Percentiles rank a stretch among this genome's conserved stretches.
phyloP scores from a whole-genome alignment of 2,113 vertebrate species.

The Prochilodus magdalenae region DNA sequence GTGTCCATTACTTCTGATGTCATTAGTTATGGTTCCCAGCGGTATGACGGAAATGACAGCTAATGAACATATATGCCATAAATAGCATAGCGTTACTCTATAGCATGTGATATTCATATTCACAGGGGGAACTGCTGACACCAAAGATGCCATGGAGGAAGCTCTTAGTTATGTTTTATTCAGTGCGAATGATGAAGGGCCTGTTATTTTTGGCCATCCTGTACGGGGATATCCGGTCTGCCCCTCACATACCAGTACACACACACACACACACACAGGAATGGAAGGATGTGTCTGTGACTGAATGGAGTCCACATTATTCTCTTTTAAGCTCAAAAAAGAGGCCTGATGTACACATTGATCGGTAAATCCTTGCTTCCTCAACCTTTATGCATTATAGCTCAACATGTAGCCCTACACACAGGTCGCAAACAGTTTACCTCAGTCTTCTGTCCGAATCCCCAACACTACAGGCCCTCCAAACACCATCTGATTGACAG shows the following conservation, averaged over 20 bases:
- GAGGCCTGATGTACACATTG: slow-evolving; percentile 26
- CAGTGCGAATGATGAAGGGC: slow-evolving; percentile 36
- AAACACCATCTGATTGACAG: slow-evolving; percentile 38
- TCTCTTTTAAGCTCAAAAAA: slow-evolving; percentile 39
- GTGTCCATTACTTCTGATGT: slow-evolving; percentile 26
- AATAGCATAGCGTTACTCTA: slow-evolving; percentile 4
- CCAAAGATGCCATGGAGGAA: slow-evolving; percentile 21
- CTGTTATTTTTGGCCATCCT: slow-evolving; percentile 45
- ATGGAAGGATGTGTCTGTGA: background rate
- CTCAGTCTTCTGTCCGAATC: background rate
- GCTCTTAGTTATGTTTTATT: slow-evolving; percentile 39
- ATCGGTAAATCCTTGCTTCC: background rate
- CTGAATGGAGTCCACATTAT: slow-evolving; percentile 16
- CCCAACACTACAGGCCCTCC: background rate
- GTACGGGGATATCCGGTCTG: slow-evolving; percentile 43
- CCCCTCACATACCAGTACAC: slow-evolving; percentile 3
- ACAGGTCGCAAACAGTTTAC: background rate
- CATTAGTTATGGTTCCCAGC: background rate
- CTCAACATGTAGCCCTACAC: slow-evolving; percentile 33
- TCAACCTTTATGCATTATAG: slow-evolving; percentile 10
- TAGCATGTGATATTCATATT: slow-evolving; percentile 22
- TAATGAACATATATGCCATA: slow-evolving; percentile 15
- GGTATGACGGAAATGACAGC: background rate
- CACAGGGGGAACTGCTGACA: slow-evolving; percentile 40
- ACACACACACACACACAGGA: slow-evolving; percentile 9